A percentile compares a stretch with the other conserved stretches of the same genome.
Evolutionary conservation across 2,797 vertebrate species (phyloP).

Genomic region (Amblyraja radiata): DNA sequence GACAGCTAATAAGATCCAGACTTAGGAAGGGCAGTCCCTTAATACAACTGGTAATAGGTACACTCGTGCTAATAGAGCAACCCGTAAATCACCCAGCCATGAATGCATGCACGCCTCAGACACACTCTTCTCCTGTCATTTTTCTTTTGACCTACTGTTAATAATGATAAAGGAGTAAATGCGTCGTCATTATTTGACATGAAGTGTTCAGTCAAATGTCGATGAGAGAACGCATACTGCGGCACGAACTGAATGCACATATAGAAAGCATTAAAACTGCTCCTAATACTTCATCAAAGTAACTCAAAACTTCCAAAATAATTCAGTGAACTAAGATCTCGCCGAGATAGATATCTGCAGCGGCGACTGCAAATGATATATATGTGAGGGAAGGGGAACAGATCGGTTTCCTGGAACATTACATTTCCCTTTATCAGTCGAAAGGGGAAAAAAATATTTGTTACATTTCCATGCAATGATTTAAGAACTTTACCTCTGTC

Average conservation of each 20-base stretch:
- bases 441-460: not conserved
- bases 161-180: not conserved
- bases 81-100: not conserved
- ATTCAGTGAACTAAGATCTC: too few relatives aligned
- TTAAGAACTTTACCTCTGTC: not conserved
- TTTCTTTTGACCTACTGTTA: not conserved
- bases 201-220: not conserved
- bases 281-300: not conserved
- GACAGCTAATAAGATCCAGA: constrained; percentile 35
- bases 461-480: not conserved
- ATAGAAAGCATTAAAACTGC: not conserved
- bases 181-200: not conserved
- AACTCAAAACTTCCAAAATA: not conserved
- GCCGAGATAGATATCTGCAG: not conserved
- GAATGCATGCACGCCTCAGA: not conserved
- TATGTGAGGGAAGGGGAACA: not conserved
- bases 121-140: not conserved
- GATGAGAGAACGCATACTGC: too few relatives aligned
- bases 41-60: constrained; percentile 32
- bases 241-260: not conserved
- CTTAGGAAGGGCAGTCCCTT: not conserved
- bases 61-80: constrained; percentile 31
- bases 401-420: not conserved
- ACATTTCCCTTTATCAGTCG: too few relatives aligned
- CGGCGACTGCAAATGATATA: not conserved